Conservation (phyloP, 2,888 invertebrate genomes). For the Druceiella hillmani region DNA sequence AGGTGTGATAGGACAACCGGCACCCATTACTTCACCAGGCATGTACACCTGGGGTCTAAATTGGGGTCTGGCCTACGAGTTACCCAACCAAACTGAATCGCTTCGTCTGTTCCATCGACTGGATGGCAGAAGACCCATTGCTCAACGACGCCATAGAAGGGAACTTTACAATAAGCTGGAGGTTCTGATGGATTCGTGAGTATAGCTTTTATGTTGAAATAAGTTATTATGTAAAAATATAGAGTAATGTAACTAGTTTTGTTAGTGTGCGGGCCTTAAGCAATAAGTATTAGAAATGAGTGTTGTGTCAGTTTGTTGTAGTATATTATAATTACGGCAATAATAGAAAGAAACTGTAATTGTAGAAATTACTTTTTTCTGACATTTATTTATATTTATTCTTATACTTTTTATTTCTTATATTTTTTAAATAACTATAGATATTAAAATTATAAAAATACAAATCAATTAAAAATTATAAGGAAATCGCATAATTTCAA, state of each 20-base stretch:
- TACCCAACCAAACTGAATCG: constrained; percentile 53
- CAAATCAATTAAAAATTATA: too few relatives aligned
- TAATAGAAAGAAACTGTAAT: too few relatives aligned
- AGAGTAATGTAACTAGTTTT: background rate
- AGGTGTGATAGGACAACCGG: constrained; percentile 52
- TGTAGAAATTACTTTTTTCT: too few relatives aligned
- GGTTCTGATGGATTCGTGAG: constrained; percentile 63
- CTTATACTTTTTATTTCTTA: too few relatives aligned
- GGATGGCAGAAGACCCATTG: constrained; percentile 34
- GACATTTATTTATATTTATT: too few relatives aligned
- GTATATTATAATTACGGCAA: too few relatives aligned
- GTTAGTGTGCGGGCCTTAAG: too few relatives aligned
- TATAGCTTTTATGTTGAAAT: constrained; percentile 17
- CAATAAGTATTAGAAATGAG: too few relatives aligned
- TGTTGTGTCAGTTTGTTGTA: too few relatives aligned
- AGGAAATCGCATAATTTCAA: too few relatives aligned
- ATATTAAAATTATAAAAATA: too few relatives aligned
- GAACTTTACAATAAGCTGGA: constrained; percentile 66
- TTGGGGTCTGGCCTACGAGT: constrained; percentile 64
- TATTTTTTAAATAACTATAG: too few relatives aligned
- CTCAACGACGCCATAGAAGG: constrained; percentile 57
- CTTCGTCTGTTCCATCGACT: constrained; percentile 30
- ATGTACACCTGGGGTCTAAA: constrained; percentile 61
- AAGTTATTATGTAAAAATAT: background rate
- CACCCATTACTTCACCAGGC: constrained; percentile 41